Conservation (phyloP, 2,888 invertebrate species). For the Cantharis rustica region DNA sequence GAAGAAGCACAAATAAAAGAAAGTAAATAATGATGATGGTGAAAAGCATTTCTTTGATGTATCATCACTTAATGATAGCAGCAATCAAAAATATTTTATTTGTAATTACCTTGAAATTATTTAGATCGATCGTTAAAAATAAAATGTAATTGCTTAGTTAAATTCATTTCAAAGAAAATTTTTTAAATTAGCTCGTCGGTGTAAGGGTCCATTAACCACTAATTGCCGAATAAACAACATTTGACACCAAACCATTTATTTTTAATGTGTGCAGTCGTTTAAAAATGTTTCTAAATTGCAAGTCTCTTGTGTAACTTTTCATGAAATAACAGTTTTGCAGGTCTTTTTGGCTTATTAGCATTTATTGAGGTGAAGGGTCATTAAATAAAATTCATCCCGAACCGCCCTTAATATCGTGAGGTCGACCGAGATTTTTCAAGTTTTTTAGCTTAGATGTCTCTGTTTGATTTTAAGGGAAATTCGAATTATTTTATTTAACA, state of each 20-base stretch:
- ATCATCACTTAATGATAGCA: slow-evolving; percentile 22
- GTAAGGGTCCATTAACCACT: slow-evolving; percentile 38
- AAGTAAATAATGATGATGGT: slow-evolving; percentile 10
- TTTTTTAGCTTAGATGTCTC: too few species aligned
- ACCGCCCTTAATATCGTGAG: too few species aligned
- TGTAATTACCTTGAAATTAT: neutral
- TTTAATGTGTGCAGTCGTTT: slow-evolving; percentile 17
- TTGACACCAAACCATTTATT: slow-evolving; percentile 38
- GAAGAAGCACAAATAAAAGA: slow-evolving; percentile 27
- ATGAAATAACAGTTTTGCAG: neutral
- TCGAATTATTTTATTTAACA: too few species aligned
- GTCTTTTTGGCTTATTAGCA: neutral
- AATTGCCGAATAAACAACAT: slow-evolving; percentile 39
- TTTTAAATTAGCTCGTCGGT: slow-evolving; percentile 35
- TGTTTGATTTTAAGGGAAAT: too few species aligned
- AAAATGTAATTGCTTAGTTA: slow-evolving; percentile 9
- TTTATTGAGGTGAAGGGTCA: neutral
- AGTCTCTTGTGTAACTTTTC: neutral
- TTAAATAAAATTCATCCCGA: neutral
- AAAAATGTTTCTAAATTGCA: neutral
- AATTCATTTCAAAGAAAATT: slow-evolving; percentile 10
- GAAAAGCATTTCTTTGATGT: slow-evolving; percentile 18
- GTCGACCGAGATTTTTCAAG: too few species aligned
- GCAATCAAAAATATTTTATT: neutral
- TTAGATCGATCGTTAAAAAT: neutral